Conservation (phyloP, 2,888 invertebrate species). For the Pristionchus entomophagus region DNA sequence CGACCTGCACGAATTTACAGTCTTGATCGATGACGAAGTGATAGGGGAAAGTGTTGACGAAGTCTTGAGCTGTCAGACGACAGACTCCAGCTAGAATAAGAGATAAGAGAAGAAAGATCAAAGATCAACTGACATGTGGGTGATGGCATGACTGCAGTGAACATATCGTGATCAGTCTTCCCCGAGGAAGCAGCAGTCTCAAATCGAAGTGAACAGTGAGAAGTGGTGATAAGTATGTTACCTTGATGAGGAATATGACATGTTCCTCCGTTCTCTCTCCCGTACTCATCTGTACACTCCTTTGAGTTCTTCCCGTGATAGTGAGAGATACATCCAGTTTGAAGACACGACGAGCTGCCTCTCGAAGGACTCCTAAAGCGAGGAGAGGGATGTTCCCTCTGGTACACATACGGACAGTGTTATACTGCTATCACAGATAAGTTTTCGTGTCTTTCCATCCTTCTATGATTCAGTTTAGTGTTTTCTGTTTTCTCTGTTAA, state of each 20-base stretch:
- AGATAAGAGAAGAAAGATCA: not conserved
- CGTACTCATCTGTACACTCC: slow-evolving; percentile 82
- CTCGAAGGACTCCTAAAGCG: slow-evolving; percentile 92
- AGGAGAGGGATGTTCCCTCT: not conserved
- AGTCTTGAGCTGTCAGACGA: slow-evolving; percentile 54
- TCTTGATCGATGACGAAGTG: slow-evolving; percentile 74
- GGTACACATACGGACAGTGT: too few relatives aligned
- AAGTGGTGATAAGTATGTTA: not conserved
- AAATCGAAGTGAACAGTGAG: not conserved
- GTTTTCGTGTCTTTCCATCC: too few relatives aligned
- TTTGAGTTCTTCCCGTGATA: slow-evolving; percentile 86
- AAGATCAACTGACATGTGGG: slow-evolving; percentile 23
- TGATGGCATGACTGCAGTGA: not conserved
- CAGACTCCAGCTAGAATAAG: not conserved
- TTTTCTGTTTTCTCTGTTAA: not conserved
- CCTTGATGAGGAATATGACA: slow-evolving; percentile 69
- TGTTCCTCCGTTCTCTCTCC: slow-evolving; percentile 64
- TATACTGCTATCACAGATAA: too few relatives aligned
- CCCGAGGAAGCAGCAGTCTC: not conserved
- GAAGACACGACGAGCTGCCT: slow-evolving; percentile 93
- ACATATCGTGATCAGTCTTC: slow-evolving; percentile 32
- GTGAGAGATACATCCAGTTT: slow-evolving; percentile 91
- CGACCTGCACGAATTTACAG: slow-evolving; percentile 71
- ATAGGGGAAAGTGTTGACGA: slow-evolving; percentile 68
- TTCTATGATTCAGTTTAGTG: not conserved